Percentiles rank a stretch among this genome's conserved stretches.
phyloP scores from a whole-genome alignment of 2,797 vertebrate genomes.

The Enteromius viviparus region DNA sequence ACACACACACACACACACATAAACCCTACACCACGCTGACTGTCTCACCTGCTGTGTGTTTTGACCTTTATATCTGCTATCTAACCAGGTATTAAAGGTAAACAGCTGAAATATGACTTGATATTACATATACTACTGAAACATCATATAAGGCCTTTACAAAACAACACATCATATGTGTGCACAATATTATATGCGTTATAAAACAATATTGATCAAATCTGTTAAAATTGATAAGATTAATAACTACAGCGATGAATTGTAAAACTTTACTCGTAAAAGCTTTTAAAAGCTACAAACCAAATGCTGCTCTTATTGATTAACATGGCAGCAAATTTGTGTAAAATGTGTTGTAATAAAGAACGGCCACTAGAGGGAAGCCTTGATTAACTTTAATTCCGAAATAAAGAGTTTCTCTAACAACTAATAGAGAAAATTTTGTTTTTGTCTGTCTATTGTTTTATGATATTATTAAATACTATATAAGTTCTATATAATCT shows the following conservation, averaged over 20 bases:
- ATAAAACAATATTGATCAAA: background rate
- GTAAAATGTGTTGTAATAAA: background rate
- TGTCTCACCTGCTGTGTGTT: background rate
- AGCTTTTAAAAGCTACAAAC: background rate
- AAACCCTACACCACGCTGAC: background rate
- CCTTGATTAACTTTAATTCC: conserved; percentile 9
- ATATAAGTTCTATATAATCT: background rate
- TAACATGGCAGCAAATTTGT: background rate
- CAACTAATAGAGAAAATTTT: background rate
- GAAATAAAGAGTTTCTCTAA: background rate
- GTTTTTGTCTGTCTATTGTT: background rate
- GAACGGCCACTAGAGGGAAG: conserved; percentile 48
- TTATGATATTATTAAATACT: background rate
- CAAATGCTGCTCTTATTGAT: background rate
- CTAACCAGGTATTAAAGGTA: background rate
- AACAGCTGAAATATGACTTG: background rate
- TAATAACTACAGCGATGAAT: background rate
- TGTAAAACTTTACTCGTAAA: background rate
- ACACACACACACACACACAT: background rate
- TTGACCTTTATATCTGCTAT: background rate
- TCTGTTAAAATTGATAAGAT: background rate
- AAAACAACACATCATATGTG: background rate
- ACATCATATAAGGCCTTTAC: background rate
- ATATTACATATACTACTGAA: background rate
- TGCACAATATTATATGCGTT: background rate